Base-by-base conservation (phyloP, 2,888 invertebrate species). In the Chrysomela aeneicollis region DNA sequence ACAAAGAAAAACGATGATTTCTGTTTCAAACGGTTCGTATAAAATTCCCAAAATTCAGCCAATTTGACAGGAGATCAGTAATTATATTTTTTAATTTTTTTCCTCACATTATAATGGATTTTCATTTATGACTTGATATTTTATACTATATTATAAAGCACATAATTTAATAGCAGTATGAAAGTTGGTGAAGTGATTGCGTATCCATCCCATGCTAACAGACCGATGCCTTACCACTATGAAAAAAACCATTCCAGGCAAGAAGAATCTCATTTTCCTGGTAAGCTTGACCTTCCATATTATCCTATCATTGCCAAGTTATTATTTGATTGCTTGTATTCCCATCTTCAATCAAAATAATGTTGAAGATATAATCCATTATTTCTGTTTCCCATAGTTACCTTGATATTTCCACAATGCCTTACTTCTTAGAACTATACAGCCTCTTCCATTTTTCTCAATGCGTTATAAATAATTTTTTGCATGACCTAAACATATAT, bases 221-320 rank as follows among this genome's bases (percentile, higher is more conserved):
- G 78, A 78, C 79, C 77, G 79, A 79, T 77, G 80, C 79, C 80
- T 77, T 79, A 74, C 72, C 75, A 77, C 42, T 15, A 75, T 71
- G 74, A 77, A 74, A 70, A 26, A 77, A 77, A 71, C 72, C 72
- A 75, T 73, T 78, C 78, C 78, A 78, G 78, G 76, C 78, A 77
- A 78, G 78, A 78, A 79, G 78, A 79, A 71, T 65, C 73, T 73
- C 71, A 69, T 64, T 71, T 73, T 77, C 81, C 81, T 74, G 81
- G 81, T 81, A 81, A 81, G 81, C 79, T 81, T 78, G 69, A 79
- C 81, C 81, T 76, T 80, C 80, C 81, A 78, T 73, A 77, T 76
- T 73, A 69, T 74, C 76, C 76, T 76, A 61, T 74, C 73, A 72
- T 49, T 49, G 49, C 49, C 49, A 49, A 18, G 19, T 49, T 49